Base-by-base conservation (phyloP, 2,888 invertebrate species). In the Orchesellides sinensis region DNA sequence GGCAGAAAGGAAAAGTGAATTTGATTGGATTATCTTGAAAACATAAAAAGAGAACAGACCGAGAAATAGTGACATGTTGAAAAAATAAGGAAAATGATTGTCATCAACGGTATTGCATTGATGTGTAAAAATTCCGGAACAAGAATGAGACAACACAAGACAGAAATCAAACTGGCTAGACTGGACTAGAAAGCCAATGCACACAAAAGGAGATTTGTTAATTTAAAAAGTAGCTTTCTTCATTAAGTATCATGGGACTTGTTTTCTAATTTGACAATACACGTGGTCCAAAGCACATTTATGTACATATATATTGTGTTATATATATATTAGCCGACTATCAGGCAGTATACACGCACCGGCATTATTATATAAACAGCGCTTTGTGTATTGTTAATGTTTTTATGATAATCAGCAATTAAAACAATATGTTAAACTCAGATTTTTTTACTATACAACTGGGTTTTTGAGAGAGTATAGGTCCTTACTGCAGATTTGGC, bases 401-500 rank as follows among this genome's bases (percentile, higher is more conserved):
- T 23, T n/a, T 21, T 54, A 59, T 59, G 59, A 29, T 25, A n/a
- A n/a, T 63, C 61, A 74, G 25, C 32, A 63, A 63, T 52, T 61
- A 17, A 47, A 19, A 40, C n/a, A 45, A 45, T 14, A 47, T 59
- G 61, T 49, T 59, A 56, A n/a, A 59, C 19, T 69, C 59, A 32
- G 45, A 66, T 27, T 77, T 73, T 54, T 77, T 47, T 63, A 70
- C 68, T 65, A 66, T 59, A 77, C 56, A 68, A 68, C 68, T 77
- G 27, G 56, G 68, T 63, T 49, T 45, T 63, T 72, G 72, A 72
- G 72, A 72, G 72, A 56, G 59, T 78, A 78, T 77, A 78, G 70
- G 73, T 85, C 79, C 86, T 87, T 88, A 87, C 88, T 87, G 86
- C 79, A 85, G 85, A 83, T 83, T 87, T 77, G 86, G 84, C 74